Base-by-base conservation (phyloP, 2,888 invertebrate species). In the Apamea anceps region DNA sequence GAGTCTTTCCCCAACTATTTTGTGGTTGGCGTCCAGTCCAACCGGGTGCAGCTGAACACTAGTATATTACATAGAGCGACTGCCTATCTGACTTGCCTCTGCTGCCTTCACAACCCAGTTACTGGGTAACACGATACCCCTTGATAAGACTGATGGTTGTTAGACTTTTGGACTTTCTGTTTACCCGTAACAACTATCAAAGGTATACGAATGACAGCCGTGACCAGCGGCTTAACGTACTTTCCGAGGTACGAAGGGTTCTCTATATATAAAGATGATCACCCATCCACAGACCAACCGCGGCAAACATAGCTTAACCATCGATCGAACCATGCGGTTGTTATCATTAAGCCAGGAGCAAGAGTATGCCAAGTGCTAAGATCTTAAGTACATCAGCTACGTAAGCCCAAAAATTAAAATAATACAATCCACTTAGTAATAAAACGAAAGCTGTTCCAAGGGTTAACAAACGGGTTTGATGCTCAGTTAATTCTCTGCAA, bases 401-500 rank as follows among this genome's bases (percentile, higher is more conserved):
- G 7, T 48, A 42, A 32, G 21, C 18, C 48, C 10, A 51, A 75
- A 81, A 68, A 28, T 48, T 85, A 67, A 67, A 85, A 67, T 85
- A 81, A 81, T 81, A 67, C 25, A 81, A 85, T 72, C 60, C 54
- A 71, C 81, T 81, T 54, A 60, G 51, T 13, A 60, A 6, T 54
- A 87, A 71, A 87, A 79, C 65, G 60, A 65, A 45, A 62, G 67
- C 62, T 28, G 57, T 57, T 60, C n/a, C 54, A 32, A 85, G 74
- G 74, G 78, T 82, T 81, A 89, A 80, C 84, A 84, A 82, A 76
- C 88, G 70, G 67, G 70, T 82, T 74, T 77, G 87, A 79, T 85
- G 85, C 82, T 84, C 85, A 81, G 84, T 85, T 88, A 87, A 85
- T 86, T 87, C 78, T 73, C 74, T 62, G 80, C 86, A 84, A 87